Conservation (phyloP, 2,797 vertebrate species). For the Parauchenoglanis ngamensis region DNA sequence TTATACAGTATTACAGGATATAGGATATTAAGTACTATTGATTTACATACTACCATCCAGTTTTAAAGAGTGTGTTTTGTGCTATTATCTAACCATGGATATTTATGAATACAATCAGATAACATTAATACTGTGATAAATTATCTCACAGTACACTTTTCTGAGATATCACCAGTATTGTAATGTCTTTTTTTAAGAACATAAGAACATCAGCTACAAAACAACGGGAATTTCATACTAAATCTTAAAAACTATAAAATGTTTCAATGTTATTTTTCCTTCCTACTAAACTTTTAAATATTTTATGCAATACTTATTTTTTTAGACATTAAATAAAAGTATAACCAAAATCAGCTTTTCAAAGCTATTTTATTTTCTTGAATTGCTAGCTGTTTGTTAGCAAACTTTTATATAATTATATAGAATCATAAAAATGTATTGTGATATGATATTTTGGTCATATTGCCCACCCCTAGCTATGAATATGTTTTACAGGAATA, state of each 20-base stretch:
- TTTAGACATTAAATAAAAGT: neutral
- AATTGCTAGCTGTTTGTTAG: neutral
- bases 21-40: neutral
- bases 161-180: neutral
- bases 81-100: neutral
- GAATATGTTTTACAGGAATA: neutral
- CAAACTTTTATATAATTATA: neutral
- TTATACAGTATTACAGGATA: neutral
- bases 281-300: neutral
- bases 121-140: neutral
- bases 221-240: neutral
- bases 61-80: slow-evolving; percentile 7
- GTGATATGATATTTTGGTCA: neutral
- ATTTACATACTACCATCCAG: slow-evolving; percentile 35
- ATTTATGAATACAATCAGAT: slow-evolving; percentile 1
- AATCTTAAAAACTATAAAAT: neutral
- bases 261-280: neutral
- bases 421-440: neutral
- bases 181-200: neutral
- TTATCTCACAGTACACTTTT: neutral
- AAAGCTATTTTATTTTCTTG: neutral
- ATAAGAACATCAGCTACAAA: neutral
- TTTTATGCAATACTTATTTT: neutral
- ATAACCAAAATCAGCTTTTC: neutral
- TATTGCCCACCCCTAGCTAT: neutral